Evolutionary conservation across 2,888 invertebrate genomes (phyloP).

Genomic region (Morpho deidamia): DNA sequence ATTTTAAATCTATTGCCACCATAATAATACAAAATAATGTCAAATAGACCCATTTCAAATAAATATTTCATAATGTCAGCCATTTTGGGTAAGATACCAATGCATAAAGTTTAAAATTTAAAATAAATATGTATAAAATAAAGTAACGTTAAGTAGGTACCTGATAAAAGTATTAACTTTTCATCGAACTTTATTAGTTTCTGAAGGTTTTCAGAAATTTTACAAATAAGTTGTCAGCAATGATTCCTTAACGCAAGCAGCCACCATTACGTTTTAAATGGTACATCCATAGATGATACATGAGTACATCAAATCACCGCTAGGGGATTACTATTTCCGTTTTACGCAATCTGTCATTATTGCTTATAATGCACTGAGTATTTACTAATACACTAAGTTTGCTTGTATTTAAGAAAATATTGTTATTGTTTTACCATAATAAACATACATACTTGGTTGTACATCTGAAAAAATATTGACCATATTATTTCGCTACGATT

Average conservation of each 20-base stretch:
- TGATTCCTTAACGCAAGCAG: conserved; percentile 57
- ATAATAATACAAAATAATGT: conserved; percentile 23
- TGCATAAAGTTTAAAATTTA: background rate
- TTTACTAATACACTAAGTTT: too few relatives aligned
- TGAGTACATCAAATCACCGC: conserved; percentile 10
- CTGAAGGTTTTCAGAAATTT: conserved; percentile 56
- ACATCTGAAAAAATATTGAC: too few relatives aligned
- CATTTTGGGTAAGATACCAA: conserved; percentile 22
- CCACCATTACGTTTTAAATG: conserved; percentile 62
- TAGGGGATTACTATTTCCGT: conserved; percentile 7
- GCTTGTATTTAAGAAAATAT: too few relatives aligned
- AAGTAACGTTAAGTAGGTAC: conserved; percentile 30
- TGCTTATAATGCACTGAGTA: too few relatives aligned
- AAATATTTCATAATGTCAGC: conserved; percentile 17
- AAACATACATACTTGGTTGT: too few relatives aligned
- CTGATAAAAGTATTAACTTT: conserved; percentile 33
- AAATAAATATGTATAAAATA: background rate
- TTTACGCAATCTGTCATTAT: background rate
- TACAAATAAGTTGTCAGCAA: conserved; percentile 72
- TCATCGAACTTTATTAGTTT: conserved; percentile 40
- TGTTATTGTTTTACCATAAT: too few relatives aligned
- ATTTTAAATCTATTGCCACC: conserved; percentile 43
- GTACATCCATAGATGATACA: too few relatives aligned
- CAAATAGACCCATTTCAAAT: background rate
- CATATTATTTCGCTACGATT: too few relatives aligned